A percentile compares a stretch with the other conserved stretches of the same genome.
Conservation (phyloP, 2,113 vertebrate genomes). For the Laticauda colubrina region DNA sequence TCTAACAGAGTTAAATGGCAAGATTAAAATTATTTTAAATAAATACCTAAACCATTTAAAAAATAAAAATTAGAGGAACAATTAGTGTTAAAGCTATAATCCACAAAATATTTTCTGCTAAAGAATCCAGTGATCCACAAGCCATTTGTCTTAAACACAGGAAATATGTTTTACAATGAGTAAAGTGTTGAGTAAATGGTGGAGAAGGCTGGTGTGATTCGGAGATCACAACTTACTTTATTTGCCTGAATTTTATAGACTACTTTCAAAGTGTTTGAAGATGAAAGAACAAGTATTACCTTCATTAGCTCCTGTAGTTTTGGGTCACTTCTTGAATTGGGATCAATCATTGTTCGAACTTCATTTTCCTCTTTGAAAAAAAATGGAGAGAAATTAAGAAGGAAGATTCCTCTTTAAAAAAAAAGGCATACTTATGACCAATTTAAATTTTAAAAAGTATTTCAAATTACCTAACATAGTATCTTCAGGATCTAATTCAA, state of each 20-base stretch:
- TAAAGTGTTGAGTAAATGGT: background rate
- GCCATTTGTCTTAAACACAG: background rate
- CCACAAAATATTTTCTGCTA: background rate
- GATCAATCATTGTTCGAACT: slow-evolving; percentile 88
- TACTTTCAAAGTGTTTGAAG: slow-evolving; percentile 14
- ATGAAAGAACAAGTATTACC: slow-evolving; percentile 62
- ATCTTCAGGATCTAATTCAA: slow-evolving; percentile 96
- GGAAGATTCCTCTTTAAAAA: slow-evolving; percentile 35
- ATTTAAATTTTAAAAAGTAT: slow-evolving; percentile 27
- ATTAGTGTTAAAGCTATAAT: background rate
- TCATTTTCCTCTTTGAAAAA: slow-evolving; percentile 84
- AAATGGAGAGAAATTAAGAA: slow-evolving; percentile 51
- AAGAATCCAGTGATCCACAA: background rate
- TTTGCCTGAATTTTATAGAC: background rate
- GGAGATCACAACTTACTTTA: background rate
- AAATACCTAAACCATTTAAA: background rate
- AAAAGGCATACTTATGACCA: slow-evolving; percentile 19
- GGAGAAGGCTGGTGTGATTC: background rate
- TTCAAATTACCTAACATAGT: slow-evolving; percentile 90
- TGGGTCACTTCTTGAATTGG: slow-evolving; percentile 84
- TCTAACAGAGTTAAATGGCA: background rate
- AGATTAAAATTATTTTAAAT: background rate
- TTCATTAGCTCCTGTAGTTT: slow-evolving; percentile 87
- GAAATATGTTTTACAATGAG: background rate
- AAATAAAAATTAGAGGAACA: background rate